phyloP scores from a whole-genome alignment of 2,113 vertebrate species.

The Periophthalmodon schlosseri region DNA sequence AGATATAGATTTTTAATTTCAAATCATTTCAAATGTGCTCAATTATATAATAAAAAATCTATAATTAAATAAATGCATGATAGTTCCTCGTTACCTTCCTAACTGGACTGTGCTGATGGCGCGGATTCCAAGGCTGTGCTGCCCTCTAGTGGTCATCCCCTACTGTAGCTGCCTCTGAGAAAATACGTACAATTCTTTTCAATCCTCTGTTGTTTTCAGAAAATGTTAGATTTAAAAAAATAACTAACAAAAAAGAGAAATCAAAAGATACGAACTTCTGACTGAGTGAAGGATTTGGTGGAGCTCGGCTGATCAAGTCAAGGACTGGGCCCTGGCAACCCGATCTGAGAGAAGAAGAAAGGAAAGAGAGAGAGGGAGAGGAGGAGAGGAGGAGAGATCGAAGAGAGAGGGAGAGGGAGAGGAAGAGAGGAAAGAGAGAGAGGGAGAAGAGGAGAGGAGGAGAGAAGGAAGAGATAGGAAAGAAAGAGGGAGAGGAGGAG shows the following conservation, averaged over 20 bases:
- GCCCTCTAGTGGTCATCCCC: slow-evolving; percentile 45
- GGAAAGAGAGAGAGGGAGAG: slow-evolving; percentile 43
- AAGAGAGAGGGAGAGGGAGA: not conserved
- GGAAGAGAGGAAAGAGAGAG: too few species aligned
- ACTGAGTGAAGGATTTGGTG: slow-evolving; percentile 50
- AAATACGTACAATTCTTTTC: slow-evolving; percentile 2
- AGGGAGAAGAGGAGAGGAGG: too few species aligned
- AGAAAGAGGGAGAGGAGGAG: too few species aligned
- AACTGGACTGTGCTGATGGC: not conserved
- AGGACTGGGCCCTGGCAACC: slow-evolving; percentile 74
- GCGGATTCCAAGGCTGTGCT: slow-evolving; percentile 10
- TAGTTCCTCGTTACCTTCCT: not conserved
- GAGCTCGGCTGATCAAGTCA: slow-evolving; percentile 74
- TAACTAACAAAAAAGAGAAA: slow-evolving; percentile 22
- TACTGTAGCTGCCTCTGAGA: not conserved
- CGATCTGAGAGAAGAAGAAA: slow-evolving; percentile 72
- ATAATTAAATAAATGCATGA: too few species aligned
- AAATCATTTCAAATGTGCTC: too few species aligned
- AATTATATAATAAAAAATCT: too few species aligned
- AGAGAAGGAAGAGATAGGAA: too few species aligned
- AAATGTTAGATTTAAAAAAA: slow-evolving; percentile 3
- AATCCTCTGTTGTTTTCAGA: slow-evolving; percentile 4
- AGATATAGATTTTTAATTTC: too few species aligned
- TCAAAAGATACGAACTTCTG: slow-evolving; percentile 63
- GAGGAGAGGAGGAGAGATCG: slow-evolving; percentile 33